Evolutionary conservation across 2,113 vertebrate species (phyloP).

Genomic region (Orientallactaga bullata): DNA sequence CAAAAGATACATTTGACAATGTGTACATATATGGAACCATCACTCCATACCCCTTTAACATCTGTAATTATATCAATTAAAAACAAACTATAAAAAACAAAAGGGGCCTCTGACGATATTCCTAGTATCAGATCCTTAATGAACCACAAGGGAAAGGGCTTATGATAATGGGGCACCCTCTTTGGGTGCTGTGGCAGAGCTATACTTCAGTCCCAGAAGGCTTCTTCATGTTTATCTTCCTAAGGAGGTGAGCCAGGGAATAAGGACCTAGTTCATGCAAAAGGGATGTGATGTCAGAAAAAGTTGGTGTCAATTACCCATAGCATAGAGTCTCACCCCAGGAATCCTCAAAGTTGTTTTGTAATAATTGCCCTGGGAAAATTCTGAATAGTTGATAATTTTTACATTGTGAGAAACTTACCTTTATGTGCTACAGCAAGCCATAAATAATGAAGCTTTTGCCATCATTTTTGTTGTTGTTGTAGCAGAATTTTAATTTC

Average conservation of each 20-base stretch:
- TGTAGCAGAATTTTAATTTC: conserved; percentile 48
- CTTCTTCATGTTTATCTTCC: background rate
- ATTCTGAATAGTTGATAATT: background rate
- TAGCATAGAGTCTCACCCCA: background rate
- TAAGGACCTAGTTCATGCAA: background rate
- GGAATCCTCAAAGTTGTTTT: background rate
- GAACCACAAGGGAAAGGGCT: background rate
- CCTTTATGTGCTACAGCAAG: background rate
- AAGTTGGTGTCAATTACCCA: background rate
- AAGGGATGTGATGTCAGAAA: background rate
- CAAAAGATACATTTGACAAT: background rate
- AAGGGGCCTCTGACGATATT: background rate
- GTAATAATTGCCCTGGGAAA: background rate
- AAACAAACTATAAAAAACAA: background rate
- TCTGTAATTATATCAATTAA: conserved; percentile 29
- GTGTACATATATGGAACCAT: background rate
- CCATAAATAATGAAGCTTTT: background rate
- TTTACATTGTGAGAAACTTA: background rate
- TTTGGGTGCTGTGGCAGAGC: background rate
- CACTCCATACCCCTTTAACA: background rate
- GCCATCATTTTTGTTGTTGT: background rate
- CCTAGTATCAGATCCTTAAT: background rate
- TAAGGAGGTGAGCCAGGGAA: background rate
- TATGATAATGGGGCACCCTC: background rate
- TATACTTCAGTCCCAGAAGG: background rate